Evolutionary conservation across 2,113 vertebrate species (phyloP).

Genomic region (Siphamia tubifer): DNA sequence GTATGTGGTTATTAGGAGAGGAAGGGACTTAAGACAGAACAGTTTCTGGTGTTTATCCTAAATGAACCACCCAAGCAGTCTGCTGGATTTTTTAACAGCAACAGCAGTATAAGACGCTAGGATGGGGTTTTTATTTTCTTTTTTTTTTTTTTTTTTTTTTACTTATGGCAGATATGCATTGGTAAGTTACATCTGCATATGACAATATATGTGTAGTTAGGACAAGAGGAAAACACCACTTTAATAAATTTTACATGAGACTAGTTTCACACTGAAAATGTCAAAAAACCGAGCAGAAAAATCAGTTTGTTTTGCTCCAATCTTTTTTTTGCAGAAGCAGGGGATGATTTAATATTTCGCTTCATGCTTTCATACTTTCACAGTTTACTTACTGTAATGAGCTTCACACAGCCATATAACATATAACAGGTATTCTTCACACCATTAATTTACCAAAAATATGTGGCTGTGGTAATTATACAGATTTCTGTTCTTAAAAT

Average conservation of each 20-base stretch:
- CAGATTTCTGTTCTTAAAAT: no score
- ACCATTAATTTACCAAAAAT: background rate
- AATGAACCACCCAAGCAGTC: conserved; percentile 43
- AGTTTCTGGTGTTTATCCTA: conserved; percentile 40
- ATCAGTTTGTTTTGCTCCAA: background rate
- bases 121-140: background rate
- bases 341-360: background rate
- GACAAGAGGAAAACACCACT: background rate
- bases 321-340: no score
- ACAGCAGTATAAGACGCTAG: background rate
- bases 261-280: background rate
- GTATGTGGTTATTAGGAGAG: conserved; percentile 7
- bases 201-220: background rate
- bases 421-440: no score
- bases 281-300: background rate
- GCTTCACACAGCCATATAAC: no score
- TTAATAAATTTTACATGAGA: conserved; percentile 17
- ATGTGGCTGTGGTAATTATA: no score
- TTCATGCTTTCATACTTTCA: no score
- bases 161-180: background rate
- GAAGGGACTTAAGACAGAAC: conserved; percentile 29
- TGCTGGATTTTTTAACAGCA: conserved; percentile 8
- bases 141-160: no score
- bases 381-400: no score
- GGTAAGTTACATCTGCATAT: no score